These are phyloP conservation scores for Lepidurus packardi DNA, from an alignment of 1,140 invertebrate genomes.

Conservation along the genomic window DNA sequence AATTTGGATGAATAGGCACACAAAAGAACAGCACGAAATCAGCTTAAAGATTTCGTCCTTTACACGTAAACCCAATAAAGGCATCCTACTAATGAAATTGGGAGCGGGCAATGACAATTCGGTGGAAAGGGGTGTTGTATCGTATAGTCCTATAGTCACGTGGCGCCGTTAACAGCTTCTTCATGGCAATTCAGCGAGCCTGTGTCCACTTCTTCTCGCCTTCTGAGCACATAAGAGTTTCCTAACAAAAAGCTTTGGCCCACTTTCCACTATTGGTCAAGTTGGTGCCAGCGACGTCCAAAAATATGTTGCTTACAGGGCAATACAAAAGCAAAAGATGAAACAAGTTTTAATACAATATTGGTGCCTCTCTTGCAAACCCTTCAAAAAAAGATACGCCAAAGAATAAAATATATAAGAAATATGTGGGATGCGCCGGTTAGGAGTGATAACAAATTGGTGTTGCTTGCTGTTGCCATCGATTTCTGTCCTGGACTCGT, in stretches of 20 bases:
- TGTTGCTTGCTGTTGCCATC: slow-evolving; percentile 14
- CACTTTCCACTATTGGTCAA: background rate
- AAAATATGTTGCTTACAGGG: slow-evolving; percentile 19
- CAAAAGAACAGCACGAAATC: background rate
- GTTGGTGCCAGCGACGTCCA: background rate
- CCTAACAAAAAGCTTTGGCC: background rate
- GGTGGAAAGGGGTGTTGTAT: background rate
- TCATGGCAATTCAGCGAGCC: background rate
- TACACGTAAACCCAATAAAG: slow-evolving; percentile 18
- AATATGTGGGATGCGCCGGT: background rate
- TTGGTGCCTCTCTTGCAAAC: background rate
- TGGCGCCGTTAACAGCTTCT: slow-evolving; percentile 14
- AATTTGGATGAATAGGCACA: background rate
- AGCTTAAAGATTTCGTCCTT: background rate
- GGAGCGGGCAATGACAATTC: background rate
- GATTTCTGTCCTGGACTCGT: background rate
- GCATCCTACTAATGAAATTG: slow-evolving; percentile 10
- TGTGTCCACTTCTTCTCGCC: background rate
- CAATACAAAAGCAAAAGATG: background rate
- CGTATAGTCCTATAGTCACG: background rate
- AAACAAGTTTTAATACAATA: background rate
- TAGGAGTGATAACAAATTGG: slow-evolving; percentile 16
- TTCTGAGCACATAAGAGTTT: background rate
- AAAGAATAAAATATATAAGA: background rate
- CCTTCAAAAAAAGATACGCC: background rate